Evolutionary conservation across 2,797 vertebrate species (phyloP).

Genomic region (Morelia viridis): DNA sequence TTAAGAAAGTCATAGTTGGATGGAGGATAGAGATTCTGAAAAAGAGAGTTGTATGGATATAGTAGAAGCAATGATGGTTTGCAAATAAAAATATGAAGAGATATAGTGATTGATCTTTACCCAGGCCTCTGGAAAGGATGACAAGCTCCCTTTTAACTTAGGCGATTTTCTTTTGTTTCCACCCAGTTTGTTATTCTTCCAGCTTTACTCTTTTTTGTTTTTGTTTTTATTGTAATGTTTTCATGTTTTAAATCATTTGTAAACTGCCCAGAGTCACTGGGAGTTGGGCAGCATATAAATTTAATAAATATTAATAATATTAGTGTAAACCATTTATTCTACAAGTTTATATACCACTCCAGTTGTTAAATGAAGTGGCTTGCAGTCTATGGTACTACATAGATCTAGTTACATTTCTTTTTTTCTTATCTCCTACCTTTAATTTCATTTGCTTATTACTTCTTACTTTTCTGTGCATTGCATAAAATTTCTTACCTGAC

Average conservation of each 20-base stretch:
- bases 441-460: background rate
- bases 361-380: background rate
- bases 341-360: background rate
- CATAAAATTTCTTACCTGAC: background rate
- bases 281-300: background rate
- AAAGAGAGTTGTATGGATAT: background rate
- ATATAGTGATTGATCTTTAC: background rate
- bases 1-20: background rate
- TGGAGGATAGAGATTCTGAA: background rate
- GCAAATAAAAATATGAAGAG: background rate
- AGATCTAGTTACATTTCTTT: background rate
- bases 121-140: background rate
- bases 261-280: background rate
- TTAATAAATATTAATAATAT: background rate
- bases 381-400: background rate
- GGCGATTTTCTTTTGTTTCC: background rate
- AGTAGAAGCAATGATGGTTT: background rate
- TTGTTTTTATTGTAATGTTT: background rate
- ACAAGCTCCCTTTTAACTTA: background rate
- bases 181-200: background rate
- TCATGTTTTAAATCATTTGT: background rate
- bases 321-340: background rate
- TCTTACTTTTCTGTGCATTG: background rate
- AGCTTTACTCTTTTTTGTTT: background rate
- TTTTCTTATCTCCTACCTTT: background rate